Conservation (phyloP, 2,888 invertebrate species). For the Orgyia antiqua region DNA sequence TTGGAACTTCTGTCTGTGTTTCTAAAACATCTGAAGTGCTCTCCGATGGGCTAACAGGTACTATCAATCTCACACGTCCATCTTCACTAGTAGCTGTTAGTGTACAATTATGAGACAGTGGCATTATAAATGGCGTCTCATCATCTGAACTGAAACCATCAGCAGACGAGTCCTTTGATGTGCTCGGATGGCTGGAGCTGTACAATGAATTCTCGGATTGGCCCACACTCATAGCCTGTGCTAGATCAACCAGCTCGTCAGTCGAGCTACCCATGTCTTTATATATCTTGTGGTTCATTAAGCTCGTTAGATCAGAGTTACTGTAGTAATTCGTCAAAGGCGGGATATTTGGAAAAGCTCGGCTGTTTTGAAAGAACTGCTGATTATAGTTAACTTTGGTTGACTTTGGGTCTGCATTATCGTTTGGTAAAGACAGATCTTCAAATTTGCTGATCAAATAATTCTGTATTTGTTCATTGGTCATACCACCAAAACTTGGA, state of each 20-base stretch:
- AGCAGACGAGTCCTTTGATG: slow-evolving; percentile 66
- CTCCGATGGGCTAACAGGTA: slow-evolving; percentile 77
- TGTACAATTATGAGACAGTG: slow-evolving; percentile 81
- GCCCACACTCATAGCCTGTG: slow-evolving; percentile 57
- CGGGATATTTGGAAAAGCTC: slow-evolving; percentile 64
- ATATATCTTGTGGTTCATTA: slow-evolving; percentile 41
- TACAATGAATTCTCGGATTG: slow-evolving; percentile 55
- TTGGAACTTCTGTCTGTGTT: slow-evolving; percentile 36
- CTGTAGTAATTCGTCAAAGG: slow-evolving; percentile 55
- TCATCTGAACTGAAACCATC: slow-evolving; percentile 61
- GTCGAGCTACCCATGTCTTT: slow-evolving; percentile 38
- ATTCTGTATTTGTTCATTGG: slow-evolving; percentile 61
- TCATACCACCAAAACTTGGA: slow-evolving; percentile 50
- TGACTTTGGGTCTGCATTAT: slow-evolving; percentile 18
- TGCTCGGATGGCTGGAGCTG: slow-evolving; percentile 60
- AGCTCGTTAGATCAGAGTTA: slow-evolving; percentile 47
- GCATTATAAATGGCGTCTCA: slow-evolving; percentile 80
- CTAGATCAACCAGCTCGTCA: slow-evolving; percentile 37
- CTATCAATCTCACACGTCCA: slow-evolving; percentile 80
- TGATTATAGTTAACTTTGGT: slow-evolving; percentile 44
- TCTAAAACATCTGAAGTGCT: slow-evolving; percentile 50
- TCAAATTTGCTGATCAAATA: slow-evolving; percentile 61
- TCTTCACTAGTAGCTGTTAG: slow-evolving; percentile 79
- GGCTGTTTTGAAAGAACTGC: slow-evolving; percentile 60
- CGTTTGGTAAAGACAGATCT: slow-evolving; percentile 48